Base-by-base conservation (phyloP, 2,888 invertebrate species). In the Proisotoma minuta region DNA sequence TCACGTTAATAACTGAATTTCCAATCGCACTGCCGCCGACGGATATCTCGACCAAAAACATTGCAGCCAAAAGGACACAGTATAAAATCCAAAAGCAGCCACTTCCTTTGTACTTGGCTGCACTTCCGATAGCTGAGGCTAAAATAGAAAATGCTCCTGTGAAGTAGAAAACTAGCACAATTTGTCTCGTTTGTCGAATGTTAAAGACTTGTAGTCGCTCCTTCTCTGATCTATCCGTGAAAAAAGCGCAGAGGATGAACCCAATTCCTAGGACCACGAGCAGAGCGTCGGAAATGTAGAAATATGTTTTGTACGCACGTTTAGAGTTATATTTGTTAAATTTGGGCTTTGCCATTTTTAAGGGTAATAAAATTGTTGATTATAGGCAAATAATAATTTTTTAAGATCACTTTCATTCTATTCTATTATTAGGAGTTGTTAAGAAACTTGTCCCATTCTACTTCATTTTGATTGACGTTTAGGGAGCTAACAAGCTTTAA, bases 61-160 rank as follows among this genome's bases (percentile, higher is more conserved):
- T 23, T 10, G 60, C 26, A 12, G 50, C 24, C 20, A 60, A 59
- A 15, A 59, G 23, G 29, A 58, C 57, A 48, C 63, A 63, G 34
- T 59, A 66, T 59, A 54, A 4, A 39, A 54, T 54, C 53, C 53
- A 54, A 54, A 54, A 20, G 20, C 18, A 18, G 2, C 39, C 28
- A 20, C 39, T 54, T 20, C 53, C 53, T 22, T 8, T 29, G 20
- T 34, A 2, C 20, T 54, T 34, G 2, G 53, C 53, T 8, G 29
- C 39, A 20, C 29, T 20, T 5, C 53, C 53, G 15, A 54, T 2
- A 5, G 39, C 34, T 5, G 53, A 20, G 2, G 34, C 20, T 5
- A 39, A 12, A 8, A 54, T 10, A 3, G 39, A 20, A 20, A n/a
- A 15, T 3, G 2, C 29, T 18, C 39, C 3, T 3, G 39, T 39